A percentile compares a stretch with the other conserved stretches of the same genome.
phyloP scores from a whole-genome alignment of 2,113 vertebrate species.

The Gallinago paraguaiae region DNA sequence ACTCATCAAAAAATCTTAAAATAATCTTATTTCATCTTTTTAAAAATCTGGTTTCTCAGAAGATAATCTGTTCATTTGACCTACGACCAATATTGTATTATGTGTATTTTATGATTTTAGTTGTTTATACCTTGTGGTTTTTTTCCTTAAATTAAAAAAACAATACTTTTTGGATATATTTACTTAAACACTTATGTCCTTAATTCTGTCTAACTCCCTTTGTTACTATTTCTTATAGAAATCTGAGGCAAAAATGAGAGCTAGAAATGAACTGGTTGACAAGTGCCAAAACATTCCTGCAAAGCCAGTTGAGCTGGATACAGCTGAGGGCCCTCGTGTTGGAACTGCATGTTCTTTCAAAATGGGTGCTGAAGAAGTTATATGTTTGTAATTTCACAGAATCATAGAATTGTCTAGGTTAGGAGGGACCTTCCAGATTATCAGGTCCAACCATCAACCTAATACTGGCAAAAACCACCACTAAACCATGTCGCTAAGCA shows the following conservation, averaged over 20 bases:
- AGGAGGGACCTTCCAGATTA: too few relatives aligned
- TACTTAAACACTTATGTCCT: background rate
- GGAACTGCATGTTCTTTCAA: background rate
- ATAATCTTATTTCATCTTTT: background rate
- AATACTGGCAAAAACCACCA: too few relatives aligned
- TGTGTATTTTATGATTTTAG: background rate
- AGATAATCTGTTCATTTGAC: background rate
- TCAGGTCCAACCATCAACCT: too few relatives aligned
- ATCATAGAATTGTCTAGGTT: too few relatives aligned
- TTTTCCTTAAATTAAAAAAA: slow-evolving; percentile 36
- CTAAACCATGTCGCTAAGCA: too few relatives aligned
- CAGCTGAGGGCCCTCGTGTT: background rate
- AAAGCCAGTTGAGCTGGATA: background rate
- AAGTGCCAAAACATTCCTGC: background rate
- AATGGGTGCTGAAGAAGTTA: background rate
- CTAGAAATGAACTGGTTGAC: background rate
- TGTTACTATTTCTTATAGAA: background rate
- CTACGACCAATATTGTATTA: background rate
- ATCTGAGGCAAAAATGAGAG: background rate
- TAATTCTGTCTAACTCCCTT: background rate
- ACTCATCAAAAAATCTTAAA: background rate
- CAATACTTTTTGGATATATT: background rate
- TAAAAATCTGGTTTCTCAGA: background rate
- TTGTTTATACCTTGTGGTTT: background rate
- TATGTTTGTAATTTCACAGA: background rate